Evolutionary conservation across 2,113 vertebrate genomes (phyloP).

Genomic region (Dascyllus trimaculatus): DNA sequence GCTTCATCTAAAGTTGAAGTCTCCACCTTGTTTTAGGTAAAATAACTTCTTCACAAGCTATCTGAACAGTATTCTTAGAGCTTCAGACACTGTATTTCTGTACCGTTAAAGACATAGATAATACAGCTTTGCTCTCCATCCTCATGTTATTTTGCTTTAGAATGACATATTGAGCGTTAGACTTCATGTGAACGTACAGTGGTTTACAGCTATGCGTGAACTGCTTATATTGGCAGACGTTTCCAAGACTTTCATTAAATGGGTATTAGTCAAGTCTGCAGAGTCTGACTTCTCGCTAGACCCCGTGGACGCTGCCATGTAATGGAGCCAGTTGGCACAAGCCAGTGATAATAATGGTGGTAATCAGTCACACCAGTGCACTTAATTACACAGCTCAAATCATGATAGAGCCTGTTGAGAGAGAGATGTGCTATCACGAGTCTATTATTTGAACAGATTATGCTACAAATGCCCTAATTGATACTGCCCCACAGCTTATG

Average conservation of each 20-base stretch:
- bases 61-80: too few species aligned
- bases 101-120: too few species aligned
- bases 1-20: neutral
- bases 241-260: slow-evolving; percentile 38
- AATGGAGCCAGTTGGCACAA: slow-evolving; percentile 5
- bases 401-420: slow-evolving; percentile 3
- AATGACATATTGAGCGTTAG: neutral
- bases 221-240: slow-evolving; percentile 3
- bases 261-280: slow-evolving; percentile 15
- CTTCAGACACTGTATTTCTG: too few species aligned
- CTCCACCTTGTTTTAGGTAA: too few species aligned
- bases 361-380: slow-evolving; percentile 13
- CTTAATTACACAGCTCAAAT: slow-evolving; percentile 27
- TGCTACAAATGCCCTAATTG: slow-evolving; percentile 18
- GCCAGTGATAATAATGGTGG: neutral
- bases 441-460: slow-evolving; percentile 34
- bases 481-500: neutral
- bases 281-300: slow-evolving; percentile 1
- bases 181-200: neutral
- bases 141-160: neutral
- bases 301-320: neutral
- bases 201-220: slow-evolving; percentile 5
- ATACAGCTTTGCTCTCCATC: too few species aligned
- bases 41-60: too few species aligned
- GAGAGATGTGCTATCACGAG: slow-evolving; percentile 5